Evolutionary conservation across 2,888 invertebrate species (phyloP), one percentile per base, ranked within the genome.

Genomic region (Dastarcus helophoroides): DNA sequence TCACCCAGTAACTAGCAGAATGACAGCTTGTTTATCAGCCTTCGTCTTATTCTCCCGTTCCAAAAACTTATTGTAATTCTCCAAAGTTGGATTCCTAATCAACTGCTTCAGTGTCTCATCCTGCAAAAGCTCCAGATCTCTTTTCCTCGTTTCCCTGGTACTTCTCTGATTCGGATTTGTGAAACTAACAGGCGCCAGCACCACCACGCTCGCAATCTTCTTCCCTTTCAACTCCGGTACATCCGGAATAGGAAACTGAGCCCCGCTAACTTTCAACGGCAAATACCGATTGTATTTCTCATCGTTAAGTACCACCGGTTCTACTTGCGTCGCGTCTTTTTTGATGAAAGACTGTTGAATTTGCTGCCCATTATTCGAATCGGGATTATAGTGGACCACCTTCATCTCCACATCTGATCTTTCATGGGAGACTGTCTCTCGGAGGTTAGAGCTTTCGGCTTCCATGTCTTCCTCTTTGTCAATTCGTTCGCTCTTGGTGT

Each of bases 181-280:
- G 34, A 81, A 80, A 54, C 81, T 77, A 2, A 86, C 81, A 0
- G 86, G 86, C 3, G 86, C 86, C 38, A 88, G 57, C 2, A 86
- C 84, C 2, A 88, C 86, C 2, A 88, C 85, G 50, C 85, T 85
- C 6, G 82, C 76, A n/a, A 88, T 76, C 53, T 71, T 76, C 50
- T 79, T 77, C 26, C 81, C 83, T 47, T 69, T 71, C 13, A 88
- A 58, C 50, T 77, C 75, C n/a, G 75, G 72, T 13, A 75, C 76
- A 50, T 84, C 80, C 3, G 86, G 86, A 29, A 86, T 69, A 3
- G 88, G 86, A 51, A 88, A 88, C 45, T 84, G 79, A 14, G 82
- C 76, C 1, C 86, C 86, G 46, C 78, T 83, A 14, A 86, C 80
- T 69, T 85, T 85, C 26, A 88, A 62, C 8, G 86, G 86, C 32